A percentile compares a stretch with the other conserved stretches of the same genome.
phyloP scores from a whole-genome alignment of 2,797 vertebrate genomes.

The Triplophysa bombifrons region DNA sequence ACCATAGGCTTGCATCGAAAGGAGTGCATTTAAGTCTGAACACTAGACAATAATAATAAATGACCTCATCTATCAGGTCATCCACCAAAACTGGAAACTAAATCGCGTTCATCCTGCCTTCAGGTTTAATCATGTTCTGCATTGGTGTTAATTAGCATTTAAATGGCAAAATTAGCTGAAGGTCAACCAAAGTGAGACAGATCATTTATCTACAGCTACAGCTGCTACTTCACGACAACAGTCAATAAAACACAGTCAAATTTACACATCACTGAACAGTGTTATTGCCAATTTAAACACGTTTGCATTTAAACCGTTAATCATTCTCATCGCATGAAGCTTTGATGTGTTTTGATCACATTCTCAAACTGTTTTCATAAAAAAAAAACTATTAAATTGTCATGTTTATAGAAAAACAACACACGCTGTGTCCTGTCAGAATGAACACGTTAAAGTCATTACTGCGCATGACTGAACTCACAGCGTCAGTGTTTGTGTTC shows the following conservation, averaged over 20 bases:
- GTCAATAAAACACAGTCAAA: neutral
- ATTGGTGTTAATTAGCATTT: conserved; percentile 70
- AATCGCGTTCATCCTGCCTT: neutral
- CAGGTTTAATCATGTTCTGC: neutral
- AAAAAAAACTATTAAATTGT: too few species aligned
- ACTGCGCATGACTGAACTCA: neutral
- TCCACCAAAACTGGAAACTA: neutral
- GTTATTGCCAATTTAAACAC: neutral
- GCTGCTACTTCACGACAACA: neutral
- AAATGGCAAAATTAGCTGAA: conserved; percentile 63
- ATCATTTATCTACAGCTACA: neutral
- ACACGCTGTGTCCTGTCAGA: neutral
- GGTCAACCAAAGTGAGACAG: conserved; percentile 58
- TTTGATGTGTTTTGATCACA: neutral
- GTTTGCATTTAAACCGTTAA: neutral
- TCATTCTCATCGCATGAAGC: neutral
- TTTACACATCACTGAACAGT: neutral
- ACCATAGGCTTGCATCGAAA: too few species aligned
- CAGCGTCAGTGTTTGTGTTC: neutral
- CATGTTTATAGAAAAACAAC: neutral
- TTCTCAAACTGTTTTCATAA: neutral
- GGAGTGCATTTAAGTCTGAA: too few species aligned
- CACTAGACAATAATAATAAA: too few species aligned
- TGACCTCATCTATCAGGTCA: too few species aligned
- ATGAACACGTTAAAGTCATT: neutral